Evolutionary conservation across 2,113 vertebrate species (phyloP), one percentile per base, ranked within the genome.

Genomic region (Sphyrna mokarran): DNA sequence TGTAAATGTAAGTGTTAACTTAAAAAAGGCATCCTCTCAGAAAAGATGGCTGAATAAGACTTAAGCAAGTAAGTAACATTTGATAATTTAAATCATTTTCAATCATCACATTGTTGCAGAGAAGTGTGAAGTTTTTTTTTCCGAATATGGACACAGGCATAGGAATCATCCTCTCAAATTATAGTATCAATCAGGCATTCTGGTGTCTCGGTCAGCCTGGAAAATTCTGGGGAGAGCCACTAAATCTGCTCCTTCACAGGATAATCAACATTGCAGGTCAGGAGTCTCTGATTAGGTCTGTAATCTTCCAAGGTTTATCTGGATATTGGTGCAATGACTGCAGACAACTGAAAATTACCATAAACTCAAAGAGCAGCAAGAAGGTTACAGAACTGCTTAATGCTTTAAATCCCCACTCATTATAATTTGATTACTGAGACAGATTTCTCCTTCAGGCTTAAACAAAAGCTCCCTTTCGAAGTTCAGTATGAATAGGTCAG

Each of bases 391-490:
- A 66, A 66, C 78, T 85, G 26, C 80, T 95, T 86, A 80, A 85
- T 86, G 72, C 86, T 98, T 98, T 98, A 98, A 98, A 98, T 98
- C 97, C 97, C 97, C 96, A 97, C 97, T 98, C 97, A 97, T 98
- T 98, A 98, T 98, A 98, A 98, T 98, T 98, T 97, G 97, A 98
- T 98, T 98, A 98, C 97, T 95, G 96, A 97, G 96, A 97, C 97
- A 97, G 97, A 97, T 97, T 98, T 98, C 97, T 98, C 97, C 97
- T 96, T 98, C 97, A 97, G 96, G 96, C 97, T 98, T 97, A 97
- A 97, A 97, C 97, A 97, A 98, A 98, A 97, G 97, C 96, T 97
- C 97, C 97, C 98, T 97, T 97, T 95, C 37, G 23, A 37, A 97
- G 87, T 33, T 93, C 33, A 98, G 97, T 97, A 98, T 97, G 98